phyloP scores from a whole-genome alignment of 2,888 invertebrate genomes.

The Physocephala rufipes region DNA sequence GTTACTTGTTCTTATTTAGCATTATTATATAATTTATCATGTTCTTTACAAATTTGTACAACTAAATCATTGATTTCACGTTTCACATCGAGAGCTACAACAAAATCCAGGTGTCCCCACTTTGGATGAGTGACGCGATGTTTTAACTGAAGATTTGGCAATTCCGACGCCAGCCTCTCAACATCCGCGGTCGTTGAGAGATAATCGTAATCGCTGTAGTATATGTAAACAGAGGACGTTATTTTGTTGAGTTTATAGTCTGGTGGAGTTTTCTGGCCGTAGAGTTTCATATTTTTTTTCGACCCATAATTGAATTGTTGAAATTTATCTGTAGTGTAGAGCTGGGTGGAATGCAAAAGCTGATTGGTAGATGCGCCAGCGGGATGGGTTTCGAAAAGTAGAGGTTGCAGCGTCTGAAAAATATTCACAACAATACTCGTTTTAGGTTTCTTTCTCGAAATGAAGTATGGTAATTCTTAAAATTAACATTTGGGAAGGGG shows the following conservation, averaged over 20 bases:
- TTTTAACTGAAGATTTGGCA: slow-evolving; percentile 30
- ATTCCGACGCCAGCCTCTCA: not conserved
- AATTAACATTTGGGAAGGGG: not conserved
- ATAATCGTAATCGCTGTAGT: not conserved
- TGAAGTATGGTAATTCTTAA: too few relatives aligned
- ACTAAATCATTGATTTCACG: slow-evolving; percentile 41
- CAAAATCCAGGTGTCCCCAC: slow-evolving; percentile 48
- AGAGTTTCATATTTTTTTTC: not conserved
- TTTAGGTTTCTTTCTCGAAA: not conserved
- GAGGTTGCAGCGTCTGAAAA: not conserved
- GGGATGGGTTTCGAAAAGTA: not conserved
- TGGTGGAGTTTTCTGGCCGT: not conserved
- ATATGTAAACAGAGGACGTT: not conserved
- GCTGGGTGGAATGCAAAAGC: not conserved
- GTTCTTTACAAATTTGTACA: slow-evolving; percentile 35
- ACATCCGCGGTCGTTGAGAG: not conserved
- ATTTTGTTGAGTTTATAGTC: not conserved
- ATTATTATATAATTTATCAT: slow-evolving; percentile 22
- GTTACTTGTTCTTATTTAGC: too few relatives aligned
- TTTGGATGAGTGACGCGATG: slow-evolving; percentile 40
- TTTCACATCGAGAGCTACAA: slow-evolving; percentile 39
- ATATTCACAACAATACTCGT: not conserved
- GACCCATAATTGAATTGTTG: not conserved
- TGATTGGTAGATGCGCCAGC: not conserved
- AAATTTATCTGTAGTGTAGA: not conserved